Percentiles rank a stretch among this genome's conserved stretches.
Evolutionary conservation across 2,797 vertebrate genomes (phyloP).

Genomic region (Mastacembelus armatus): DNA sequence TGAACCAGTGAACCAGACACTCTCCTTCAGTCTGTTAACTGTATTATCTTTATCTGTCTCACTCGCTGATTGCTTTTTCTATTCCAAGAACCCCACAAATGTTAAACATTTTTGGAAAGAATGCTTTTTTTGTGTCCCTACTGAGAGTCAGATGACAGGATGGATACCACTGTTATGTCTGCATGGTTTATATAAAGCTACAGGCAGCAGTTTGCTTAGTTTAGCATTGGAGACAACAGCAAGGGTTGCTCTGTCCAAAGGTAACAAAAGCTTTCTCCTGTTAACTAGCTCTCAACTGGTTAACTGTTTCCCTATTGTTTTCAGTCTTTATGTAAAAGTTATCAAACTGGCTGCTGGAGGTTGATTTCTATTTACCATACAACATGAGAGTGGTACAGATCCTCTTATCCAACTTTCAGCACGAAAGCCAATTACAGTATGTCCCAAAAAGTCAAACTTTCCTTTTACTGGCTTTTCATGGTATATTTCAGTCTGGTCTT

Average conservation of each 20-base stretch:
- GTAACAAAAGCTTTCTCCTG: neutral
- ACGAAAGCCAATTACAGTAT: neutral
- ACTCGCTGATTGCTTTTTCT: neutral
- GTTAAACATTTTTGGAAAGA: neutral
- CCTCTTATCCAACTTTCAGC: neutral
- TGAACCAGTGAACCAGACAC: neutral
- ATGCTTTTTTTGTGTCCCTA: neutral
- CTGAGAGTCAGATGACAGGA: neutral
- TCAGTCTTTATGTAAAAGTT: neutral
- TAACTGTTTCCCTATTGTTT: neutral
- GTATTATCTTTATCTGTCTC: conserved; percentile 1
- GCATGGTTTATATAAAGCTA: neutral
- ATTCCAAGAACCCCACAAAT: neutral
- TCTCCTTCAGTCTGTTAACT: neutral
- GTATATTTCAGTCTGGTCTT: neutral
- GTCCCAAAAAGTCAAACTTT: neutral
- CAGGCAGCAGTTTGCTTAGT: neutral
- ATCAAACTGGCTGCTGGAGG: neutral
- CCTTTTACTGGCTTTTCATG: neutral
- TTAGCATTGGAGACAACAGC: neutral
- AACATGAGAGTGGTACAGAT: neutral
- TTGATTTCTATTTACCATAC: neutral
- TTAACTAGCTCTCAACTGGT: too few species aligned
- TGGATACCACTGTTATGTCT: neutral
- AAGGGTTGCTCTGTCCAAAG: neutral